Conservation (phyloP, 2,113 vertebrate genomes). For the Callipepla californica region DNA sequence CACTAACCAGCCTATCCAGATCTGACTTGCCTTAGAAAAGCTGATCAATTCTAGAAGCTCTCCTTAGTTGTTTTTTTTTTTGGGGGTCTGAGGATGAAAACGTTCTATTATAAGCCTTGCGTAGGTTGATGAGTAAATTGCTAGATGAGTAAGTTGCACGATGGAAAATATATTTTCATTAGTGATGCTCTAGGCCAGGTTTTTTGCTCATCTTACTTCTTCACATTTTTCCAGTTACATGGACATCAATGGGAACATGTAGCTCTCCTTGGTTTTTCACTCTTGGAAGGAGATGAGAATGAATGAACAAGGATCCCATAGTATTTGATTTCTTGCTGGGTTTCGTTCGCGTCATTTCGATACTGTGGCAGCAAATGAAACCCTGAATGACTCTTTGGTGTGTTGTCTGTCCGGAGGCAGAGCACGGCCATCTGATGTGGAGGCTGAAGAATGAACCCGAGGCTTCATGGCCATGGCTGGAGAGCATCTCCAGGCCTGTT, state of each 20-base stretch:
- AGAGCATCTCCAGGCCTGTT: rapidly evolving
- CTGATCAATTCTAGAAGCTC: neutral
- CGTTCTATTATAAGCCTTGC: constrained; percentile 31
- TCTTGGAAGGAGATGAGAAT: neutral
- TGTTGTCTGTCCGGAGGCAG: neutral
- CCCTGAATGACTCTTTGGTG: neutral
- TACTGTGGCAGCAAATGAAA: rapidly evolving
- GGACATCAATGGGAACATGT: neutral
- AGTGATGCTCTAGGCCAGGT: constrained; percentile 8
- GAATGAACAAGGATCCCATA: neutral
- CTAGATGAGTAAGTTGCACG: constrained; percentile 56
- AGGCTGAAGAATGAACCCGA: neutral
- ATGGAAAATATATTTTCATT: constrained; percentile 46
- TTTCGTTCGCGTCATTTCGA: neutral
- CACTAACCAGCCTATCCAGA: neutral
- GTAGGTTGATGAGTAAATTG: constrained; percentile 51
- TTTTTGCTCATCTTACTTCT: neutral
- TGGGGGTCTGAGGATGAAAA: constrained; percentile 41
- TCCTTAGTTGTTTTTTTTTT: neutral
- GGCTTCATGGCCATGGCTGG: neutral
- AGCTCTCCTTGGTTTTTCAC: neutral
- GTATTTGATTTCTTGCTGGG: neutral
- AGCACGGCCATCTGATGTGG: rapidly evolving
- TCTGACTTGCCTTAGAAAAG: neutral
- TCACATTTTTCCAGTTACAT: neutral